phyloP scores from a whole-genome alignment of 2,797 vertebrate species.

The Scyliorhinus canicula region DNA sequence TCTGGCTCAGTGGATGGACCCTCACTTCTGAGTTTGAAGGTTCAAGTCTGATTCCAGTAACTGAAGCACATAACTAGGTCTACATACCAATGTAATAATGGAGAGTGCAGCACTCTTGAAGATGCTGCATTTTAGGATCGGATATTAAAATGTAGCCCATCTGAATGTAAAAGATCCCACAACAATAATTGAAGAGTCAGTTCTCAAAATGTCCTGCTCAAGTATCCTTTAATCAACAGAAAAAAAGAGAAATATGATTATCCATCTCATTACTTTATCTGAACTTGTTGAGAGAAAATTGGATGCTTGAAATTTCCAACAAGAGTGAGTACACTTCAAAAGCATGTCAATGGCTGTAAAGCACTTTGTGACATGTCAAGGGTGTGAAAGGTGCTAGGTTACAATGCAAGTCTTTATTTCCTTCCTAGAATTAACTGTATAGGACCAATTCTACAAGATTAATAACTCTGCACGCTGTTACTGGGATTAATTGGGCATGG shows the following conservation, averaged over 20 bases:
- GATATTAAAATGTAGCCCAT: background rate
- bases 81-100: background rate
- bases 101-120: background rate
- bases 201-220: background rate
- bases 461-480: background rate
- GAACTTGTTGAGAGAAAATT: background rate
- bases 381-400: background rate
- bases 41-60: too few relatives aligned
- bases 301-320: background rate
- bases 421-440: background rate
- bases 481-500: background rate
- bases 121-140: background rate
- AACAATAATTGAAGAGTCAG: background rate
- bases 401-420: background rate
- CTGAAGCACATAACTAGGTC: background rate
- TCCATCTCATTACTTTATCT: background rate
- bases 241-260: background rate
- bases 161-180: background rate
- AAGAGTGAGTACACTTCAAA: background rate
- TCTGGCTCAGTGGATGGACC: too few relatives aligned
- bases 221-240: background rate
- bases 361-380: background rate
- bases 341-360: background rate
- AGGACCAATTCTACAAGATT: background rate
- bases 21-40: too few relatives aligned